phyloP scores from a whole-genome alignment of 2,113 vertebrate genomes.

The Zingel zingel region DNA sequence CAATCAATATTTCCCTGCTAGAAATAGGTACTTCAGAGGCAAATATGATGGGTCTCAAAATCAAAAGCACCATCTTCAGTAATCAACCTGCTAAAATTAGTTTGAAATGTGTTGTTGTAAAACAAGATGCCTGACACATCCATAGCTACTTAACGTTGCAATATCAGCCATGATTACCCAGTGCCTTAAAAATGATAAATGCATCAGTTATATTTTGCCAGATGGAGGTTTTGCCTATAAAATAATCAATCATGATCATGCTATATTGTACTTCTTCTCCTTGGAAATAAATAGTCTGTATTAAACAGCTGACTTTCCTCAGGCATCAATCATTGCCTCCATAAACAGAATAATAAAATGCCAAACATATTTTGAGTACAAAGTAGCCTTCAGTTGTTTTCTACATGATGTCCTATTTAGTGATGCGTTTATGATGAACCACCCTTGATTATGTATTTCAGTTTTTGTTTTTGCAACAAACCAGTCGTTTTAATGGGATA shows the following conservation, averaged over 20 bases:
- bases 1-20: conserved; percentile 70
- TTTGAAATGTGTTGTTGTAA: conserved; percentile 18
- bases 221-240: background rate
- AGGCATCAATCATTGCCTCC: conserved; percentile 26
- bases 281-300: conserved; percentile 5
- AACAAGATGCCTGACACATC: conserved; percentile 42
- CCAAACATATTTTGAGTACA: background rate
- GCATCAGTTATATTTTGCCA: conserved; percentile 15
- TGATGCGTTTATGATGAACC: background rate
- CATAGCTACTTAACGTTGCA: conserved; percentile 20
- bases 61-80: conserved; percentile 37
- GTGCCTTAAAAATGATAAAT: conserved; percentile 24
- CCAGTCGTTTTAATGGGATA: background rate
- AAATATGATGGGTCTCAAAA: conserved; percentile 46
- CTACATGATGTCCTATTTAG: background rate
- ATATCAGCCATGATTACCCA: conserved; percentile 25
- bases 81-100: conserved; percentile 48
- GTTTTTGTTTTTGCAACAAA: background rate
- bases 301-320: conserved; percentile 29
- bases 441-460: background rate
- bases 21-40: conserved; percentile 62
- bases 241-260: conserved; percentile 27
- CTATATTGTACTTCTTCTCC: conserved; percentile 7
- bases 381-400: conserved; percentile 2
- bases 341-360: conserved; percentile 22